Evolutionary conservation across 2,888 invertebrate species (phyloP).

Genomic region (Bruchidius siliquastri): DNA sequence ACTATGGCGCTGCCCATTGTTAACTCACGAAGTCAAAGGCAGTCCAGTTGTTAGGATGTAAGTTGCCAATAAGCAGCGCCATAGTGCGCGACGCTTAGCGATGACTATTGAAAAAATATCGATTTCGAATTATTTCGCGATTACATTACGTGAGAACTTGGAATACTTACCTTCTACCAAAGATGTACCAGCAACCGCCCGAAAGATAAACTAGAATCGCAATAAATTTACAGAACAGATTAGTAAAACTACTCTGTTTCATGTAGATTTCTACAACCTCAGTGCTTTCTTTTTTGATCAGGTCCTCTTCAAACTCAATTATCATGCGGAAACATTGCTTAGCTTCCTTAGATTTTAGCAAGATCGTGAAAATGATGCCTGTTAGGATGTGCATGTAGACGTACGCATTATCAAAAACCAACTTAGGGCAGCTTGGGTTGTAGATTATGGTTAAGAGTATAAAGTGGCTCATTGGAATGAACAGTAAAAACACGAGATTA

Average conservation of each 20-base stretch:
- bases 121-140: too few relatives aligned
- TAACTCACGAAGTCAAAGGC: too few relatives aligned
- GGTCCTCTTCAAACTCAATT: conserved; percentile 6
- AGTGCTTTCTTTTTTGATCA: neutral
- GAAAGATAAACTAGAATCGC: too few relatives aligned
- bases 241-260: neutral
- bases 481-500: neutral
- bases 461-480: neutral
- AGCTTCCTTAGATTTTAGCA: conserved; percentile 7
- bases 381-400: conserved; percentile 11
- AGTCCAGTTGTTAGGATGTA: too few relatives aligned
- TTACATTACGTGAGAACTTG: too few relatives aligned
- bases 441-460: neutral
- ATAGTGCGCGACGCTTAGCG: too few relatives aligned
- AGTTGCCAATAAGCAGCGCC: too few relatives aligned
- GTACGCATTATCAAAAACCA: neutral
- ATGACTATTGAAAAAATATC: too few relatives aligned
- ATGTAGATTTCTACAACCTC: conserved; percentile 9
- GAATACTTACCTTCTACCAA: too few relatives aligned
- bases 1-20: too few relatives aligned
- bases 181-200: too few relatives aligned
- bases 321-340: conserved; percentile 6
- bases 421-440: neutral
- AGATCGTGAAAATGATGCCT: conserved; percentile 7
- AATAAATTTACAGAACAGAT: neutral